Percentiles rank a stretch among this genome's conserved stretches.
phyloP scores from a whole-genome alignment of 2,888 invertebrate genomes.

The Lasioglossum villosulum region DNA sequence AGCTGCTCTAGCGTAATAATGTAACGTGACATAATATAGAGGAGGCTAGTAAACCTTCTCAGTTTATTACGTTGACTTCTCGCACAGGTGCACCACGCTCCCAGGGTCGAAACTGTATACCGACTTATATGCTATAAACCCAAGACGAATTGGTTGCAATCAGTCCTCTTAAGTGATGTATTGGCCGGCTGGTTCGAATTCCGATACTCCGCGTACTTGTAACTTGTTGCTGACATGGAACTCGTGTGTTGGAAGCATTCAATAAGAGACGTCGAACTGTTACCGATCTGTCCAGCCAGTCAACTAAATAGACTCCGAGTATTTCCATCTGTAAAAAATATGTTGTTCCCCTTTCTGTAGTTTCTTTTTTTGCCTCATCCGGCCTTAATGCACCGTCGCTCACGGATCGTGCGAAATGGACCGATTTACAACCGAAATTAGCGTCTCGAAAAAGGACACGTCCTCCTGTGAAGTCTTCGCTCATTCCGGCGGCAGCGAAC shows the following conservation, averaged over 20 bases:
- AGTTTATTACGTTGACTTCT: not conserved
- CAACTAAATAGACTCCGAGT: not conserved
- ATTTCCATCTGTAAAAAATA: not conserved
- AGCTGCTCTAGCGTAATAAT: not conserved
- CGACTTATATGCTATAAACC: not conserved
- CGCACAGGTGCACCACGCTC: not conserved
- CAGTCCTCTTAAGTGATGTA: conserved; percentile 2
- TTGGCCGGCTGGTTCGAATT: not conserved
- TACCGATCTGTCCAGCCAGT: not conserved
- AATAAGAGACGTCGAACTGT: not conserved
- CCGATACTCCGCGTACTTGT: not conserved
- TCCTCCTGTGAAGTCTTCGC: not conserved
- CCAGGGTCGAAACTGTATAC: not conserved
- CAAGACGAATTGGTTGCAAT: conserved; percentile 13
- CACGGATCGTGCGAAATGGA: not conserved
- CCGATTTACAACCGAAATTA: not conserved
- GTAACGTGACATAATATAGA: not conserved
- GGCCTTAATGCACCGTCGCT: not conserved
- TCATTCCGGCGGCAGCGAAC: not conserved
- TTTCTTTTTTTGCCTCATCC: too few species aligned
- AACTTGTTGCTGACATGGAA: conserved; percentile 10
- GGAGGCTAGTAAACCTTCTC: not conserved
- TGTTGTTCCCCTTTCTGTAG: too few species aligned
- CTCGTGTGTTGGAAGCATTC: not conserved
- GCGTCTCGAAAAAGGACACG: not conserved